Conservation (phyloP, 1,140 invertebrate species). For the Camponotus vicinus region DNA sequence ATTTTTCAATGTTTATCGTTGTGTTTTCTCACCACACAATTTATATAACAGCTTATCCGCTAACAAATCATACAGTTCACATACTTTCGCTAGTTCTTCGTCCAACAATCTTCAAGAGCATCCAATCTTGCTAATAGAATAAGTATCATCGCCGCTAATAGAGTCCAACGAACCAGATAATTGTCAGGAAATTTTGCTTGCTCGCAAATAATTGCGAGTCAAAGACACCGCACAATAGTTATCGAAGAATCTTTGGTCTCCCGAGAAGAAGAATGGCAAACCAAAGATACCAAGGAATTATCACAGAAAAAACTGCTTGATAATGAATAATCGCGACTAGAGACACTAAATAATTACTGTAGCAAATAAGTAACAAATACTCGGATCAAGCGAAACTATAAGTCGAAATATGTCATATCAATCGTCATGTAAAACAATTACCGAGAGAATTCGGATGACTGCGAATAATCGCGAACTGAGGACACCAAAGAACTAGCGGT, state of each 20-base stretch:
- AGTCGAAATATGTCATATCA: background rate
- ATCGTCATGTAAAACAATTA: background rate
- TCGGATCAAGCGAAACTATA: background rate
- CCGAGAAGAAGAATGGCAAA: background rate
- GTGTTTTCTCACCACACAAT: background rate
- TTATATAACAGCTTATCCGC: background rate
- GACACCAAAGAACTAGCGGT: background rate
- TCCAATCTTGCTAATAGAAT: conserved; percentile 10
- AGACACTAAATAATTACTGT: background rate
- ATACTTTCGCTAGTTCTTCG: background rate
- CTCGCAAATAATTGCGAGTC: conserved; percentile 15
- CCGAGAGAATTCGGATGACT: background rate
- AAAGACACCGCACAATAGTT: background rate
- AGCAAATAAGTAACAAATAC: background rate
- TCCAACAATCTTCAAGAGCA: background rate
- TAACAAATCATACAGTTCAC: background rate
- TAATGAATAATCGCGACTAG: background rate
- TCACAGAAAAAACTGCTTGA: background rate
- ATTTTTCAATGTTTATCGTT: background rate
- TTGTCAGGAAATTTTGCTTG: background rate
- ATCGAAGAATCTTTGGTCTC: background rate
- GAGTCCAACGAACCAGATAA: background rate
- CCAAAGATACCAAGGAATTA: background rate
- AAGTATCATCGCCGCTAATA: background rate
- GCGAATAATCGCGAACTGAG: background rate